Conservation (phyloP, 2,797 vertebrate species). For the Hoplostethus atlanticus region DNA sequence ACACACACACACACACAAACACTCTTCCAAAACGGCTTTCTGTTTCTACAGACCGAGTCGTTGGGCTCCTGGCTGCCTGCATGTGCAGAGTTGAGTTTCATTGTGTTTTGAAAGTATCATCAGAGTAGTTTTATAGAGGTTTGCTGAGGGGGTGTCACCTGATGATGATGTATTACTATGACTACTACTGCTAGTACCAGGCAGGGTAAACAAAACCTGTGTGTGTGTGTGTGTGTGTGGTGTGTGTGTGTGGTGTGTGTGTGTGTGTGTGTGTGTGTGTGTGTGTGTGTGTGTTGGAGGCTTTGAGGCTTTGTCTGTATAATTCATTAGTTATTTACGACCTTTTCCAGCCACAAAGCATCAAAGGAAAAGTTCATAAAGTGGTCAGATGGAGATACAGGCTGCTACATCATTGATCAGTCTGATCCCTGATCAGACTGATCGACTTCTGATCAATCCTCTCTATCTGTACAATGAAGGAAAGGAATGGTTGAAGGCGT, state of each 20-base stretch:
- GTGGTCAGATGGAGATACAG: conserved; percentile 42
- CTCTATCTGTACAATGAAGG: no score
- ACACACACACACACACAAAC: no score
- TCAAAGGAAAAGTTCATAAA: conserved; percentile 46
- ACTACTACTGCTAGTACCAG: not conserved
- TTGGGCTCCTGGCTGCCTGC: conserved; percentile 6
- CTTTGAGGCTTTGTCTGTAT: conserved; percentile 47
- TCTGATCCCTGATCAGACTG: no score
- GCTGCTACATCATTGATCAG: no score
- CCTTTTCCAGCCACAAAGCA: conserved; percentile 41
- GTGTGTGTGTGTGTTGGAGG: conserved; percentile 28
- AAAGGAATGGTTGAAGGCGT: not conserved
- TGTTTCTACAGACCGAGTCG: not conserved
- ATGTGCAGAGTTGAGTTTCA: conserved; percentile 40
- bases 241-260: conserved; percentile 22
- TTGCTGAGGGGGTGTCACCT: conserved; percentile 45
- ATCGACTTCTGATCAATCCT: no score
- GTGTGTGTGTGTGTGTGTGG: conserved; percentile 22
- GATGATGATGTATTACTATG: conserved; percentile 42
- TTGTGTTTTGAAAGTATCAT: conserved; percentile 39
- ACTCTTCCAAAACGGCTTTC: not conserved
- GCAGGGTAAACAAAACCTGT: conserved; percentile 23
- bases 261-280: conserved; percentile 14
- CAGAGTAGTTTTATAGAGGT: conserved; percentile 21
- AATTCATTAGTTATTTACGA: conserved; percentile 64